Conservation (phyloP, 2,888 invertebrate genomes). For the Deilephila elpenor region DNA sequence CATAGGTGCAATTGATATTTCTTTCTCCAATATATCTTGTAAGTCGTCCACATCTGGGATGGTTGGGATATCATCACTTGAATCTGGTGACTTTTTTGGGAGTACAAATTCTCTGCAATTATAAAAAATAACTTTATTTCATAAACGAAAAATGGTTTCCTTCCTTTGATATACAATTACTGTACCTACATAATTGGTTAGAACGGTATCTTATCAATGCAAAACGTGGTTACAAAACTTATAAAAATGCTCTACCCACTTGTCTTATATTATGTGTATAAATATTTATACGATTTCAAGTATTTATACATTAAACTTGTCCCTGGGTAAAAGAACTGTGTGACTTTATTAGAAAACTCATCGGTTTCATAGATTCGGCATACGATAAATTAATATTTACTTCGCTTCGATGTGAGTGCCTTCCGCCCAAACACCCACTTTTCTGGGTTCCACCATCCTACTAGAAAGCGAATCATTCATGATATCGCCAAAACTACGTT, state of each 20-base stretch:
- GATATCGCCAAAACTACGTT: too few species aligned
- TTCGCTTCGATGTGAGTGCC: constrained; percentile 75
- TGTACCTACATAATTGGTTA: too few species aligned
- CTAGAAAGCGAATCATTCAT: constrained; percentile 67
- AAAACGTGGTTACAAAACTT: too few species aligned
- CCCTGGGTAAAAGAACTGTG: too few species aligned
- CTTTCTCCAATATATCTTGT: constrained; percentile 77
- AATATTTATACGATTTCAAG: too few species aligned
- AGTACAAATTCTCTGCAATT: constrained; percentile 72
- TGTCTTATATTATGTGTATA: too few species aligned
- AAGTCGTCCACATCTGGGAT: constrained; percentile 80
- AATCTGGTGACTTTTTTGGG: constrained; percentile 74
- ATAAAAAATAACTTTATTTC: constrained; percentile 22
- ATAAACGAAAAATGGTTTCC: too few species aligned
- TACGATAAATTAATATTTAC: constrained; percentile 48
- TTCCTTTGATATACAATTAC: too few species aligned
- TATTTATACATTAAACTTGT: too few species aligned
- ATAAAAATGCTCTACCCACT: too few species aligned
- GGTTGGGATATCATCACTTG: constrained; percentile 79
- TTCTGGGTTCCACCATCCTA: constrained; percentile 70
- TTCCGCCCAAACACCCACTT: constrained; percentile 79
- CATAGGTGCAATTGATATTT: constrained; percentile 70
- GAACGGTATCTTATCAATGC: too few species aligned
- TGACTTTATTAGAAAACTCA: too few species aligned
- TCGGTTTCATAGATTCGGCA: not conserved